These are phyloP conservation scores for Candidula unifasciata DNA, from an alignment of 2,888 invertebrate genomes.

Conservation along the genomic window DNA sequence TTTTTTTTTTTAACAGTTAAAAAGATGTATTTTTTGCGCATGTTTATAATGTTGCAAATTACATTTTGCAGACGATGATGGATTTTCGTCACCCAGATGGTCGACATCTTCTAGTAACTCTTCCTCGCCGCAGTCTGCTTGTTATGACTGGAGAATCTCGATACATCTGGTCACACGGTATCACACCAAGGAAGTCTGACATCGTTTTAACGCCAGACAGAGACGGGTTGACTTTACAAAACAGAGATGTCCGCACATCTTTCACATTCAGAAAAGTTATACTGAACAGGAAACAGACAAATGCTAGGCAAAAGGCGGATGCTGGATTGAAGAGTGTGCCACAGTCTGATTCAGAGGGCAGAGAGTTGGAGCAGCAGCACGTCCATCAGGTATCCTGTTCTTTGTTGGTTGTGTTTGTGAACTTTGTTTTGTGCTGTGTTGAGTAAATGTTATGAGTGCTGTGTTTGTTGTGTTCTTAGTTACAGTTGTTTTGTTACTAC, in stretches of 20 bases:
- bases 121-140: conserved; percentile 86
- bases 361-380: conserved; percentile 77
- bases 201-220: conserved; percentile 81
- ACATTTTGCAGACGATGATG: conserved; percentile 83
- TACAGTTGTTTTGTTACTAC: too few species aligned
- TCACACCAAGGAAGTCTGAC: conserved; percentile 90
- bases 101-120: conserved; percentile 81
- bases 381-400: conserved; percentile 72
- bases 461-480: too few species aligned
- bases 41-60: not conserved
- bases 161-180: conserved; percentile 81
- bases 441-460: too few species aligned
- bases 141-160: conserved; percentile 89
- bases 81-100: conserved; percentile 87
- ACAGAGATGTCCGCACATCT: conserved; percentile 83
- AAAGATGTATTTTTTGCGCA: not conserved
- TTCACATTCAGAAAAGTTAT: conserved; percentile 87
- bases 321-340: conserved; percentile 53
- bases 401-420: too few species aligned
- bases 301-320: not conserved
- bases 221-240: conserved; percentile 80
- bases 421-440: too few species aligned
- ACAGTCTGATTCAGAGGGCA: conserved; percentile 63
- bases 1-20: too few species aligned
- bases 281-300: not conserved